A percentile compares a stretch with the other conserved stretches of the same genome.
phyloP scores from a whole-genome alignment of 2,797 vertebrate genomes.

The Cossypha niveicapilla region DNA sequence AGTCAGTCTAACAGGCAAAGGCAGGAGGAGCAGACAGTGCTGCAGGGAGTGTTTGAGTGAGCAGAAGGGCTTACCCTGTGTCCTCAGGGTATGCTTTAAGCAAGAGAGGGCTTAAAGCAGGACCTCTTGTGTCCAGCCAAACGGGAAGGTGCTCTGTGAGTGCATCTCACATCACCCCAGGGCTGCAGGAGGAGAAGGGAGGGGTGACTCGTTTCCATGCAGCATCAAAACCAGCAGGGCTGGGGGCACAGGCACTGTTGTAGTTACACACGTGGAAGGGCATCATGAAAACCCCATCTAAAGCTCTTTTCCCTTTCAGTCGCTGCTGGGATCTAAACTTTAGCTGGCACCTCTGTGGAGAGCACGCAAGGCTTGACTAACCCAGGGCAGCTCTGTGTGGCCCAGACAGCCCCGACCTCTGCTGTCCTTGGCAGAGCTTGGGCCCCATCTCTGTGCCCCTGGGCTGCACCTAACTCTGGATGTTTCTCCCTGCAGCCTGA shows the following conservation, averaged over 20 bases:
- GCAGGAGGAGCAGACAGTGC: background rate
- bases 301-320: background rate
- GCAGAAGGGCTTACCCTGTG: background rate
- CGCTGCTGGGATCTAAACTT: background rate
- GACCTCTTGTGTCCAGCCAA: background rate
- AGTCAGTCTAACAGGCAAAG: background rate
- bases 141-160: background rate
- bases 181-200: background rate
- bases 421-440: background rate
- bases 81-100: background rate
- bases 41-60: background rate
- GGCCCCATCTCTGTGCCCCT: rapidly evolving
- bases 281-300: background rate
- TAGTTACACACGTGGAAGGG: background rate
- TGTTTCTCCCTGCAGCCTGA: slow-evolving; percentile 76
- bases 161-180: background rate
- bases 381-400: background rate
- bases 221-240: rapidly evolving
- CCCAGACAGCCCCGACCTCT: background rate
- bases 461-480: background rate
- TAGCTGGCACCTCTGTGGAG: background rate
- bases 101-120: background rate
- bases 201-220: background rate
- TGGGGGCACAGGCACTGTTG: background rate
- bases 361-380: slow-evolving; percentile 50